Evolutionary conservation across 2,113 vertebrate species (phyloP), one percentile per base, ranked within the genome.

Genomic region (Camelus dromedarius): DNA sequence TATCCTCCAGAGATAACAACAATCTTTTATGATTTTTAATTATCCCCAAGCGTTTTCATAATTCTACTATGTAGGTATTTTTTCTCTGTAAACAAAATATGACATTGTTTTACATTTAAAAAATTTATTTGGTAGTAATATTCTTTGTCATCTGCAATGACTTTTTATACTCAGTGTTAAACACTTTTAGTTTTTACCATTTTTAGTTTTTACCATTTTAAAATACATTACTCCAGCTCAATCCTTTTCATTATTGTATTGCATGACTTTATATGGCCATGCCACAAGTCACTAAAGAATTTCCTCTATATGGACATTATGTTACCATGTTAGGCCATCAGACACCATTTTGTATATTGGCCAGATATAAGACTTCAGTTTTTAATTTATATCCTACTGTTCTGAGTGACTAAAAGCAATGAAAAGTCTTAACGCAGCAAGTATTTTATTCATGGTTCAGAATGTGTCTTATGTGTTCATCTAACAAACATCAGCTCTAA

Each of bases 361-460:
- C 42, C 76, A 1, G 24, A 70, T 86, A 20, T 60, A 93, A 22
- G 35, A 92, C 89, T 95, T 86, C 42, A 32, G 62, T 67, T 96
- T 96, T 83, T 96, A 93, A 84, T 95, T 92, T 96, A 92, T 80
- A 79, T 66, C 28, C 76, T 75, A 76, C 83, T 93, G 28, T 90
- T 87, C 64, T 76, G 83, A 94, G 62, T 75, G 84, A 89, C n/a
- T 35, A 60, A 88, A 87, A 94, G 35, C 70, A 80, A 83, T 35
- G 75, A 75, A 95, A 96, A 93, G 32, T 90, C 46, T 81, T 95
- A 90, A 30, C 91, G 26, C 24, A 89, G 62, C 52, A 67, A 76
- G 66, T 70, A 94, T 97, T 97, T 96, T 95, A 92, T 96, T 97
- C 75, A 93, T 8, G 11, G 26, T 86, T 96, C 58, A 96, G 64